These are phyloP conservation scores for Cataglyphis livida DNA, from an alignment of 2,888 invertebrate species.

Conservation along the genomic window DNA sequence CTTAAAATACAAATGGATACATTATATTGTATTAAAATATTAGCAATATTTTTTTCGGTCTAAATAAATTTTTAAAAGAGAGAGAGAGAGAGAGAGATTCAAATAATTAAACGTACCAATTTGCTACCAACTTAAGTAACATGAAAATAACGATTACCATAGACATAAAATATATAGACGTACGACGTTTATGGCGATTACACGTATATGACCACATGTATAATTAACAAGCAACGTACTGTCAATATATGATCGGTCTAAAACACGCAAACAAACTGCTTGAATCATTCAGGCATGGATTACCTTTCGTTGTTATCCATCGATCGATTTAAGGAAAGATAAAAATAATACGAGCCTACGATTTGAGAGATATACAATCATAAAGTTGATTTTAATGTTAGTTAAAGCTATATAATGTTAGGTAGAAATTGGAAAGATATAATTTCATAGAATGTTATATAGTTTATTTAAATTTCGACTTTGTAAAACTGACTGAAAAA, in stretches of 20 bases:
- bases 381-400: background rate
- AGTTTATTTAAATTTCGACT: background rate
- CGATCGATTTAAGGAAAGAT: background rate
- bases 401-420: background rate
- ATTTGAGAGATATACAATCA: background rate
- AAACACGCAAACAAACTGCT: slow-evolving; percentile 62
- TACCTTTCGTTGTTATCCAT: background rate
- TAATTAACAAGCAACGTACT: slow-evolving; percentile 44
- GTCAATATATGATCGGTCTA: slow-evolving; percentile 42
- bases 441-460: background rate
- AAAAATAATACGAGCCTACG: background rate
- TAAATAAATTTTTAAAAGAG: too few relatives aligned
- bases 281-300: slow-evolving; percentile 61
- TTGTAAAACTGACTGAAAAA: background rate
- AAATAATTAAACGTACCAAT: background rate
- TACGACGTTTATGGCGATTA: too few relatives aligned
- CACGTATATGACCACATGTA: background rate
- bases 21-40: too few relatives aligned
- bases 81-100: background rate
- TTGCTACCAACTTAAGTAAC: slow-evolving; percentile 12
- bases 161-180: background rate
- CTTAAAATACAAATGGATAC: too few relatives aligned
- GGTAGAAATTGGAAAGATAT: background rate
- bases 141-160: slow-evolving; percentile 54
- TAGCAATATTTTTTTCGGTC: too few relatives aligned